Percentiles rank a stretch among this genome's conserved stretches.
phyloP scores from a whole-genome alignment of 2,888 invertebrate genomes.

The Leptura quadrifasciata region DNA sequence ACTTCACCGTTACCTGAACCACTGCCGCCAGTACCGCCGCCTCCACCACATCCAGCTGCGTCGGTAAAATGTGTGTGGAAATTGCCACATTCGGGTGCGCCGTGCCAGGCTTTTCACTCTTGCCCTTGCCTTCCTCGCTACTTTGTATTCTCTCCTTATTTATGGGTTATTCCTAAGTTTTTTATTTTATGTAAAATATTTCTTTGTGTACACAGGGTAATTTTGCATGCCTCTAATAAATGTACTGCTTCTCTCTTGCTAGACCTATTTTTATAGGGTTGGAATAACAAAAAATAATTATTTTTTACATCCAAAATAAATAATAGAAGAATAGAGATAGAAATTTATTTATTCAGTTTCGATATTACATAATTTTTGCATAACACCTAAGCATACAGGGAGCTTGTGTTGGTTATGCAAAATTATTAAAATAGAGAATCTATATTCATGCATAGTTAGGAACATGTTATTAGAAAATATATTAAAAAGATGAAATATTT shows the following conservation, averaged over 20 bases:
- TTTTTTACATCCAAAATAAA: too few relatives aligned
- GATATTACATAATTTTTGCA: too few relatives aligned
- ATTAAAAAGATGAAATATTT: too few relatives aligned
- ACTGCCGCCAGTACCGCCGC: constrained; percentile 56
- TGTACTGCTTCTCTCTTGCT: background rate
- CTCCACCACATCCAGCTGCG: constrained; percentile 40
- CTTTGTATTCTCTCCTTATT: constrained; percentile 16
- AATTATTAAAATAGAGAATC: too few relatives aligned
- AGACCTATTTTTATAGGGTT: background rate
- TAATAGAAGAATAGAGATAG: too few relatives aligned
- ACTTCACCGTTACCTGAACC: constrained; percentile 55
- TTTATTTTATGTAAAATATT: constrained; percentile 20
- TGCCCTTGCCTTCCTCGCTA: constrained; percentile 4
- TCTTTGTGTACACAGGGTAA: constrained; percentile 2
- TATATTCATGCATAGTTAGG: too few relatives aligned
- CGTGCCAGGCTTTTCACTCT: constrained; percentile 1
- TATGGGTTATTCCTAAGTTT: background rate
- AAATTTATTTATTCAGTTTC: too few relatives aligned
- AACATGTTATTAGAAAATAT: too few relatives aligned
- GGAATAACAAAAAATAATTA: background rate
- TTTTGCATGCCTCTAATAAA: constrained; percentile 7
- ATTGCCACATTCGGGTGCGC: constrained; percentile 33
- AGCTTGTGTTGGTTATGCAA: too few relatives aligned
- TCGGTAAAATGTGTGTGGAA: constrained; percentile 37
- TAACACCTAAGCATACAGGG: too few relatives aligned